These are phyloP conservation scores for Masnerella sp. DNA, from an alignment of 2,888 invertebrate genomes.

Conservation along the genomic window DNA sequence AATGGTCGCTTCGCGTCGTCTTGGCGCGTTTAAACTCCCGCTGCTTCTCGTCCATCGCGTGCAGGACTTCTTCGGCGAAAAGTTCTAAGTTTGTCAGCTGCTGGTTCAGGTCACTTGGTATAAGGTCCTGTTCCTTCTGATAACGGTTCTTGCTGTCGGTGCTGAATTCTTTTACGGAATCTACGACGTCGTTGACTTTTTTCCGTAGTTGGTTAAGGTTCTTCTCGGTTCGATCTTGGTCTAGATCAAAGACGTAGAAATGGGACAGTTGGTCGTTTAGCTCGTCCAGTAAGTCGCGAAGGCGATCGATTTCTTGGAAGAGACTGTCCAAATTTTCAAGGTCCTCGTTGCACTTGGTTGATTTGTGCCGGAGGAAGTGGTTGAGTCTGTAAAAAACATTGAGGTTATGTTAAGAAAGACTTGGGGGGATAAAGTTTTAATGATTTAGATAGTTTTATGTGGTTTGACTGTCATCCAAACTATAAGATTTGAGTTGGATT, in stretches of 20 bases:
- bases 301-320: slow-evolving; percentile 84
- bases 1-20: too few relatives aligned
- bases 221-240: slow-evolving; percentile 82
- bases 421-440: too few relatives aligned
- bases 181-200: slow-evolving; percentile 69
- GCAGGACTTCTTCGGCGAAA: slow-evolving; percentile 86
- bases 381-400: slow-evolving; percentile 83
- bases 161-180: slow-evolving; percentile 72
- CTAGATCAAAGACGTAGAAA: slow-evolving; percentile 88
- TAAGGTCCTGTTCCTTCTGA: slow-evolving; percentile 76
- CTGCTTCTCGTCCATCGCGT: too few relatives aligned
- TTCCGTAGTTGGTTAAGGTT: slow-evolving; percentile 80
- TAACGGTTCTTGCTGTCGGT: slow-evolving; percentile 77
- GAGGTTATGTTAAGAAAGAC: too few relatives aligned
- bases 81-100: slow-evolving; percentile 90
- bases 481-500: too few relatives aligned
- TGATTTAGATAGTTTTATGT: too few relatives aligned
- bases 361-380: slow-evolving; percentile 87
- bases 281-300: slow-evolving; percentile 84
- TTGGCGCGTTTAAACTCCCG: too few relatives aligned
- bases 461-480: too few relatives aligned
- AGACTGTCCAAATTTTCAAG: slow-evolving; percentile 87
- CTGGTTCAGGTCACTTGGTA: slow-evolving; percentile 87
- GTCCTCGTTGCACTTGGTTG: slow-evolving; percentile 86
- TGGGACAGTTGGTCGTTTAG: slow-evolving; percentile 66